Evolutionary conservation across 2,113 vertebrate genomes (phyloP), one percentile per base, ranked within the genome.

Genomic region (Hiodon tergisus): DNA sequence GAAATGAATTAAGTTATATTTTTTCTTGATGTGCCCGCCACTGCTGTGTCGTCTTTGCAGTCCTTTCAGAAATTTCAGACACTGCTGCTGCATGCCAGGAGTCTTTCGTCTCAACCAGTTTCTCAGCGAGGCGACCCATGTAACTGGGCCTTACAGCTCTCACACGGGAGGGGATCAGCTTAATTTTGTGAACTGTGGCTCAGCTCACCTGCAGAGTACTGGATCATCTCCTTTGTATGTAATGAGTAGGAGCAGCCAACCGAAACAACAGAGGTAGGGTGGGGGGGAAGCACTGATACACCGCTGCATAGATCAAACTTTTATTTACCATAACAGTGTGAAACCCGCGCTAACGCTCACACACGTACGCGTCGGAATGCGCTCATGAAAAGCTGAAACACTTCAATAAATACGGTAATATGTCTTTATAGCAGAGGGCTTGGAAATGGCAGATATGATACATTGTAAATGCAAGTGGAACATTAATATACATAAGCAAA

Each of bases 381-480:
- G 7, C n/a, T 4, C 46, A 47, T 66, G 63, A 66, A 47, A 60
- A 62, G 17, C n/a, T 72, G 52, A 63, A 51, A 72, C 14, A 72
- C 47, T 50, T 3, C 5, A 62, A 51, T 72, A 72, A 59, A 53
- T 52, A 72, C 11, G 5, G 71, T 62, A 14, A 62, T 3, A 46
- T 9, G 17, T 9, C 17, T 50, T 60, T 66, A 17, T 4, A 11
- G 61, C 50, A 5, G 9, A 11, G 71, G 51, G 8, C 6, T 51
- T 66, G 61, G 7, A 73, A 9, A 52, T 52, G 16, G 17, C 61
- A 73, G 61, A 73, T 73, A 63, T 73, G 61, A 31, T 65, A 73
- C 72, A 55, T 14, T 63, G 6, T 61, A 4, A 61, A 65, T 11
- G 5, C 13, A 46, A 11, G n/a, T 60, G 61, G 10, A 55, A 66